These are phyloP conservation scores for Triplophysa dalaica DNA, from an alignment of 2,113 vertebrate species.

Conservation along the genomic window DNA sequence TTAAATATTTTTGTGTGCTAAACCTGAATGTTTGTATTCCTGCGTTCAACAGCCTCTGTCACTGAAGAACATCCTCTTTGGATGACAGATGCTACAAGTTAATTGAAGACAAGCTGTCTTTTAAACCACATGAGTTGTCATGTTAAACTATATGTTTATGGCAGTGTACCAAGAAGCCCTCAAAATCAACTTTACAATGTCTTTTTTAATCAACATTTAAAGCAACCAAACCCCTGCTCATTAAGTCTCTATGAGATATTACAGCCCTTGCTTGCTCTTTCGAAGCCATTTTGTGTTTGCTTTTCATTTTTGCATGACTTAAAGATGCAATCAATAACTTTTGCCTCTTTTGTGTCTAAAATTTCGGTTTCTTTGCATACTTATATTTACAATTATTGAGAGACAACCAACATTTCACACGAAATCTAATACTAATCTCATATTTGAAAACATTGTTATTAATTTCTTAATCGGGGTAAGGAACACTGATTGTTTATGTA, in stretches of 20 bases:
- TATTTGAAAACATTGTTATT: no score
- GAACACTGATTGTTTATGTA: no score
- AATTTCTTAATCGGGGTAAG: no score
- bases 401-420: no score
- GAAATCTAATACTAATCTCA: no score
- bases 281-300: no score
- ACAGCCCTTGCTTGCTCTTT: neutral
- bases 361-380: no score
- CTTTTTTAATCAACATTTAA: slow-evolving; percentile 17
- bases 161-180: neutral
- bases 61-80: neutral
- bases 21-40: slow-evolving; percentile 8
- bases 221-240: slow-evolving; percentile 4
- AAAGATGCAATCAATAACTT: no score
- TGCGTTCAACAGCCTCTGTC: slow-evolving; percentile 3
- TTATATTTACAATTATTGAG: no score
- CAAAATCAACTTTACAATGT: slow-evolving; percentile 13
- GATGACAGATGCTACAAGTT: slow-evolving; percentile 21
- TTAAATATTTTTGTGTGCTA: neutral
- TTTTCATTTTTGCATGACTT: no score
- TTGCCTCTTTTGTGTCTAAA: no score
- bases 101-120: slow-evolving; percentile 13
- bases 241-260: neutral
- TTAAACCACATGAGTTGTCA: slow-evolving; percentile 4
- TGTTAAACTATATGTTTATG: neutral